These are phyloP conservation scores for Athene cunicularia DNA, from an alignment of 2,113 vertebrate species.

Conservation along the genomic window DNA sequence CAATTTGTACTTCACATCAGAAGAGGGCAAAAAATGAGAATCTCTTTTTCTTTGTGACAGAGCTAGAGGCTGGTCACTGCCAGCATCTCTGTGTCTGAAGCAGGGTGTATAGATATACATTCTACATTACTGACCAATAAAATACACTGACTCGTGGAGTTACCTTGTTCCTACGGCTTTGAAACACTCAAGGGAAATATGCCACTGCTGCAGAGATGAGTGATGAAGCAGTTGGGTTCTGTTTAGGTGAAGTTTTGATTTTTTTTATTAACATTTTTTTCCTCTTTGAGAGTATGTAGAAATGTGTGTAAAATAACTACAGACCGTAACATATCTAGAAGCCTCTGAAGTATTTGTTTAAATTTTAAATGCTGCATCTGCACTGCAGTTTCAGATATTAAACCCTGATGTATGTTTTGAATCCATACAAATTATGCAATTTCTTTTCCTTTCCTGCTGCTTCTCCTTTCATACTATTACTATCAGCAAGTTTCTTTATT, in stretches of 20 bases:
- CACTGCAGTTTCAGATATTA: constrained; percentile 8
- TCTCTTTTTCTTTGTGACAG: neutral
- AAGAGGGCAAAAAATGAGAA: neutral
- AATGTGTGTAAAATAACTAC: neutral
- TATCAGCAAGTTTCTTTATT: constrained; percentile 16
- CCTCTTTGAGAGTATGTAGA: neutral
- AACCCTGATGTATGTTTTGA: neutral
- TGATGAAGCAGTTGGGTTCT: neutral
- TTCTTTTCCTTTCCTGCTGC: constrained; percentile 24
- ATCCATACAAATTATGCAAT: neutral
- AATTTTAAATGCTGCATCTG: constrained; percentile 13
- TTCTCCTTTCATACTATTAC: neutral
- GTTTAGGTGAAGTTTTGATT: neutral
- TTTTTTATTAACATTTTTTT: neutral
- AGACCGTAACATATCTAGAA: neutral
- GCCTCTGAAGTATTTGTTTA: neutral
- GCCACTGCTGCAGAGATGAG: neutral
- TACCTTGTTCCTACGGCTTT: neutral
- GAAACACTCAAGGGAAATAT: constrained; percentile 31
- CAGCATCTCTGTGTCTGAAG: neutral
- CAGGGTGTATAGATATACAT: neutral
- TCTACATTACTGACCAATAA: constrained; percentile 11
- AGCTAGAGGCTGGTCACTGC: neutral
- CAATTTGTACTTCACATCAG: neutral
- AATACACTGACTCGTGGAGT: neutral